A percentile compares a stretch with the other conserved stretches of the same genome.
These are phyloP conservation scores for Ondatra zibethicus DNA, from an alignment of 2,113 vertebrate genomes.

Conservation along the genomic window DNA sequence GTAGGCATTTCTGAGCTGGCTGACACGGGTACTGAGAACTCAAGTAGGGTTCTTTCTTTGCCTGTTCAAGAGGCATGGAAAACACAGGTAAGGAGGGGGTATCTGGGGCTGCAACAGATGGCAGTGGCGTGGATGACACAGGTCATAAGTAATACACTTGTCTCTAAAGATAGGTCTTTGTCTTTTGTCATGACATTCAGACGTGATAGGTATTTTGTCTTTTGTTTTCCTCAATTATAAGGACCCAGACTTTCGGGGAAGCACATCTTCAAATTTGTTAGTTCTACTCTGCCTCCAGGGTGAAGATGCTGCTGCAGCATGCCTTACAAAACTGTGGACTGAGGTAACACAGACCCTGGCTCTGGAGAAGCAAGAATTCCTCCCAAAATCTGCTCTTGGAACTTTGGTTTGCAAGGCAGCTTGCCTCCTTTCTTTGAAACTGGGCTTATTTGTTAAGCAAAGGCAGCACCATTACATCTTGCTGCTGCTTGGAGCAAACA, in stretches of 20 bases:
- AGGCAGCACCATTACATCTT: conserved; percentile 77
- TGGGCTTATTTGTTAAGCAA: conserved; percentile 81
- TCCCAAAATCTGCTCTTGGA: neutral
- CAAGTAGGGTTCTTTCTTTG: neutral
- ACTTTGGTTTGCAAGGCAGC: conserved; percentile 52
- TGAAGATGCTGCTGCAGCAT: too few species aligned
- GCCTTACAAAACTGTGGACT: neutral
- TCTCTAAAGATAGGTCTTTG: neutral
- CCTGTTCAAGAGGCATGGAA: neutral
- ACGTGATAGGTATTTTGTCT: neutral
- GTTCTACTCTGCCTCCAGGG: neutral
- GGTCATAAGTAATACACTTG: neutral
- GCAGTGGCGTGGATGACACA: neutral
- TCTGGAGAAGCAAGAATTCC: neutral
- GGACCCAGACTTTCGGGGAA: neutral
- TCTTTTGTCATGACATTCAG: neutral
- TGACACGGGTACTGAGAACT: neutral
- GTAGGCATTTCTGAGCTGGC: neutral
- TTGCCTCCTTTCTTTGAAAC: conserved; percentile 69
- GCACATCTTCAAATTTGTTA: neutral
- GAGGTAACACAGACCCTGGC: neutral
- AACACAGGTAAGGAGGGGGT: neutral
- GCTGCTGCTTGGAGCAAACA: conserved; percentile 83
- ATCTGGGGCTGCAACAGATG: neutral
- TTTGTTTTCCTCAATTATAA: neutral